These are phyloP conservation scores for Micrasema longulum DNA, from an alignment of 1,140 invertebrate species.

Conservation along the genomic window DNA sequence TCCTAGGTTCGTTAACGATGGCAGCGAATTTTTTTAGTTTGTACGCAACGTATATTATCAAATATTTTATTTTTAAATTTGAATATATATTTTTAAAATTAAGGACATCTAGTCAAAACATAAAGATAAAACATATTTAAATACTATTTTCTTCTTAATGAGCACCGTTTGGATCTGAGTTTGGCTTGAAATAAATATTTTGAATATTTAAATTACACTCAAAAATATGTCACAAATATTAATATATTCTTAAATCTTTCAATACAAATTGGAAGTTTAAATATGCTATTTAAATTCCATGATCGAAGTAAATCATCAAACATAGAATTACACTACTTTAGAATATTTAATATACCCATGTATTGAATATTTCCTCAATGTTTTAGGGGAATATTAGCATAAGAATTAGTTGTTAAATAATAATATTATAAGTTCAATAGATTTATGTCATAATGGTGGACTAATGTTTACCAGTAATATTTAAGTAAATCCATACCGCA, in stretches of 20 bases:
- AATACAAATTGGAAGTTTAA: no score
- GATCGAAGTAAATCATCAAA: no score
- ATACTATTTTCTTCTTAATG: slow-evolving; percentile 7
- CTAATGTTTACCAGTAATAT: slow-evolving; percentile 47
- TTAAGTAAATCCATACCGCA: slow-evolving; percentile 14
- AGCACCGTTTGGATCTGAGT: slow-evolving; percentile 20
- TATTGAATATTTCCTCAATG: no score
- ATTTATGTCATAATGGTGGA: slow-evolving; percentile 40
- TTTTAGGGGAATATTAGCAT: no score
- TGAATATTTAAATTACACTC: no score
- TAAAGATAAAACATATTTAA: slow-evolving; percentile 6
- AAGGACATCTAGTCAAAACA: slow-evolving; percentile 33
- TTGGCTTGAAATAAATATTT: background rate
- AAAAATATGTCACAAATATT: no score
- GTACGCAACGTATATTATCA: slow-evolving; percentile 2
- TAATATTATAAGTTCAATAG: background rate
- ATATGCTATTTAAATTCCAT: no score
- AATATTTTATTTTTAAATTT: slow-evolving; percentile 28
- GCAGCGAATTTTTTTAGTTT: slow-evolving; percentile 32
- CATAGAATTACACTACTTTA: no score
- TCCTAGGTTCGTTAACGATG: background rate
- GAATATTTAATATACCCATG: no score
- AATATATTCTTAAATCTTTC: no score
- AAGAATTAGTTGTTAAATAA: no score
- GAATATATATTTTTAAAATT: slow-evolving; percentile 23